These are phyloP conservation scores for Thumatha senex DNA, from an alignment of 2,888 invertebrate species.

Conservation along the genomic window DNA sequence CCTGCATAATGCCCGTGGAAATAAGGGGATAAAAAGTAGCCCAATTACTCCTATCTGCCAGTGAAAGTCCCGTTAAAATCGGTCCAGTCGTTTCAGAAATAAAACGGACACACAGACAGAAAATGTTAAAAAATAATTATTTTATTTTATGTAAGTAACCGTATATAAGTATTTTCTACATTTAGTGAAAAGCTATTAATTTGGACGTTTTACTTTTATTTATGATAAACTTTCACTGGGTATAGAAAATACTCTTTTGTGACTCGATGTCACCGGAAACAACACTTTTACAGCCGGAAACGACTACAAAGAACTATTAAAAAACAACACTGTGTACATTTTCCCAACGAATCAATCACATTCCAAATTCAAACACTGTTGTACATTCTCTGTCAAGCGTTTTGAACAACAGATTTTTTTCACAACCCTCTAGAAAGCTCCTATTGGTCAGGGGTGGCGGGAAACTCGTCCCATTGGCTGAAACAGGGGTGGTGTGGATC, in stretches of 20 bases:
- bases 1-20: too few species aligned
- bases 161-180: too few species aligned
- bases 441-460: conserved; percentile 47
- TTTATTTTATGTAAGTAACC: too few species aligned
- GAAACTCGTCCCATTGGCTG: conserved; percentile 53
- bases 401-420: conserved; percentile 39
- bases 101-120: too few species aligned
- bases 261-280: neutral
- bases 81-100: too few species aligned
- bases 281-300: conserved; percentile 1
- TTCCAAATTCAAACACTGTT: conserved; percentile 27
- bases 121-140: too few species aligned
- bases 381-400: conserved; percentile 34
- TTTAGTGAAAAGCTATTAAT: too few species aligned
- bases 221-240: neutral
- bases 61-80: too few species aligned
- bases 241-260: neutral
- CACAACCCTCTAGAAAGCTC: conserved; percentile 27
- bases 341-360: conserved; percentile 25
- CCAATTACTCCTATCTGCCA: too few species aligned
- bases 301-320: conserved; percentile 11
- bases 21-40: too few species aligned
- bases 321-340: conserved; percentile 16
- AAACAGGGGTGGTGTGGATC: conserved; percentile 45
- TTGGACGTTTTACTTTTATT: too few species aligned